Evolutionary conservation across 1,140 invertebrate genomes (phyloP), one percentile per base, ranked within the genome.

Genomic region (Drosophila bocki): DNA sequence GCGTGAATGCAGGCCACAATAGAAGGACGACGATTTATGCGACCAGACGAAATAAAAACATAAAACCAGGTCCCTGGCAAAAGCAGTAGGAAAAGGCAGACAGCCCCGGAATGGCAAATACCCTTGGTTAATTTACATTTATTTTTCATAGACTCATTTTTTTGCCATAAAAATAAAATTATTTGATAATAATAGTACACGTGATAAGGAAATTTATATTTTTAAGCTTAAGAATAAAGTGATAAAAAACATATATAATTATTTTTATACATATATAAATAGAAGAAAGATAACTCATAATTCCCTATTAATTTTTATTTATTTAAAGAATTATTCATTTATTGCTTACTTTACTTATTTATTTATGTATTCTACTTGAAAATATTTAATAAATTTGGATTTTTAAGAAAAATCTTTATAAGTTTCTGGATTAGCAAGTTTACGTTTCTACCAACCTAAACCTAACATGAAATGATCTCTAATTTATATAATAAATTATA

Each of bases 21-120:
- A 82, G 87, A 90, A 78, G 84, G 81, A 82, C 79, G 71, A 82
- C 82, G 82, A 86, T 86, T 86, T 86, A 86, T 86, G 82, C 58
- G 65, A 45, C 47, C 69, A 63, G 50, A 45, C 58, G n/a, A 78
- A 70, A 70, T 70, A 62, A 70, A 58, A 78, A 78, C 51, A 37
- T 65, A 76, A 59, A 77, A 33, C 33, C 61, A 44, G 41, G 53
- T 56, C 35, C 53, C 19, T 22, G 51, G 17, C 56, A 41, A 12
- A 17, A 15, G 9, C 42, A 29, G 22, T 7, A 54, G 32, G 42
- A 22, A 50, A 19, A 48, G 13, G 12, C 32, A 26, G 9, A 3
- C 29, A 32, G 39, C 11, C 15, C 9, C 29, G 47, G 54, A 67
- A 45, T 70, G 29, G 22, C 26, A 7, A 70, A 70, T 70, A 45